phyloP scores from a whole-genome alignment of 2,113 vertebrate genomes.

The Pipa parva region DNA sequence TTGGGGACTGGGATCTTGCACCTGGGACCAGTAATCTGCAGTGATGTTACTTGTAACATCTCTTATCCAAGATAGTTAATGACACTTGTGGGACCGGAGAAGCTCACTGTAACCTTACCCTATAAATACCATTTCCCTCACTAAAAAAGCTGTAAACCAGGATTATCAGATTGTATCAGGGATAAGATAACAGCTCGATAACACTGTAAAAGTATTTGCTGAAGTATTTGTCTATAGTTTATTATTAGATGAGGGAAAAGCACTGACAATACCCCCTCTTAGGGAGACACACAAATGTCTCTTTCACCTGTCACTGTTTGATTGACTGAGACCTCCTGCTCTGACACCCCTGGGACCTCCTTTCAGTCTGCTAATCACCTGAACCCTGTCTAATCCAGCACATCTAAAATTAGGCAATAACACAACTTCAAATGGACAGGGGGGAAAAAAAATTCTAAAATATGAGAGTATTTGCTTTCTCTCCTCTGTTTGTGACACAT shows the following conservation, averaged over 20 bases:
- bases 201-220: background rate
- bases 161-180: constrained; percentile 23
- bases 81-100: background rate
- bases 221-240: constrained; percentile 3
- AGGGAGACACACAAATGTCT: constrained; percentile 39
- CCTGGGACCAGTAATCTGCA: too few relatives aligned
- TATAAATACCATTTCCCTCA: background rate
- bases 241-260: constrained; percentile 55
- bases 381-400: constrained; percentile 22
- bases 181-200: constrained; percentile 28
- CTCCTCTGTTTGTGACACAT: background rate
- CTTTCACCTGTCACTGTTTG: constrained; percentile 50
- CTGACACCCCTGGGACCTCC: constrained; percentile 7
- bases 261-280: constrained; percentile 46
- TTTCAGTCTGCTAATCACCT: constrained; percentile 43
- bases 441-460: constrained; percentile 1
- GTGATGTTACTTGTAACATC: too few relatives aligned
- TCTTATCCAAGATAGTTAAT: constrained; percentile 2
- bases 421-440: constrained; percentile 13
- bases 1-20: too few relatives aligned
- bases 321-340: constrained; percentile 45
- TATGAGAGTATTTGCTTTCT: background rate
- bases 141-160: constrained; percentile 2
- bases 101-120: background rate
- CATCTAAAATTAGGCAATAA: constrained; percentile 33